A percentile compares a stretch with the other conserved stretches of the same genome.
These are phyloP conservation scores for Netelia virgata DNA, from an alignment of 2,888 invertebrate genomes.

Conservation along the genomic window DNA sequence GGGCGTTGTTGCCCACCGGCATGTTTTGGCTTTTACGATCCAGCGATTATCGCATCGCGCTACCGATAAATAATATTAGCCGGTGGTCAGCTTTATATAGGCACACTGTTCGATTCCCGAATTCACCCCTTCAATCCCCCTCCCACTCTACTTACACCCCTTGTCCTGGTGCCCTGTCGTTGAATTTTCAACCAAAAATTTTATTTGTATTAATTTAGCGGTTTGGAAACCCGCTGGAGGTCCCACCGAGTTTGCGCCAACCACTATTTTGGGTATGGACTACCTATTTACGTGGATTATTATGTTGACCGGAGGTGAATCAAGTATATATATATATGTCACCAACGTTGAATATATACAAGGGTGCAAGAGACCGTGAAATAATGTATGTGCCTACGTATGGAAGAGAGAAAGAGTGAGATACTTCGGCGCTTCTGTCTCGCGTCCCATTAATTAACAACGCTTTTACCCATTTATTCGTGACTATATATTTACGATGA, in stretches of 20 bases:
- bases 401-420: background rate
- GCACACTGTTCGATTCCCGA: conserved; percentile 22
- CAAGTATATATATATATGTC: conserved; percentile 25
- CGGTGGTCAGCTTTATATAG: conserved; percentile 43
- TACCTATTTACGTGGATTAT: conserved; percentile 59
- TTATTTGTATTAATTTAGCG: conserved; percentile 71
- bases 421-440: background rate
- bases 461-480: conserved; percentile 52
- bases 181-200: conserved; percentile 62
- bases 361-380: background rate
- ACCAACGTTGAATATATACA: background rate
- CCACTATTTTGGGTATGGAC: conserved; percentile 46
- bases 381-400: conserved; percentile 4
- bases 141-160: background rate
- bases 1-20: conserved; percentile 62
- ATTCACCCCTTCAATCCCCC: background rate
- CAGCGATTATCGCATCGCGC: conserved; percentile 51
- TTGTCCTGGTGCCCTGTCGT: conserved; percentile 4
- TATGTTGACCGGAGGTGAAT: conserved; percentile 60
- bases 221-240: conserved; percentile 3
- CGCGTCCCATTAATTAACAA: conserved; percentile 62
- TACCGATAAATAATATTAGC: conserved; percentile 75
- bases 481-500: conserved; percentile 13
- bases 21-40: conserved; percentile 72
- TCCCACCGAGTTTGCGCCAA: conserved; percentile 36